Conservation (phyloP, 35 echinoderm and acorn worm species). For the Patiria miniata region DNA sequence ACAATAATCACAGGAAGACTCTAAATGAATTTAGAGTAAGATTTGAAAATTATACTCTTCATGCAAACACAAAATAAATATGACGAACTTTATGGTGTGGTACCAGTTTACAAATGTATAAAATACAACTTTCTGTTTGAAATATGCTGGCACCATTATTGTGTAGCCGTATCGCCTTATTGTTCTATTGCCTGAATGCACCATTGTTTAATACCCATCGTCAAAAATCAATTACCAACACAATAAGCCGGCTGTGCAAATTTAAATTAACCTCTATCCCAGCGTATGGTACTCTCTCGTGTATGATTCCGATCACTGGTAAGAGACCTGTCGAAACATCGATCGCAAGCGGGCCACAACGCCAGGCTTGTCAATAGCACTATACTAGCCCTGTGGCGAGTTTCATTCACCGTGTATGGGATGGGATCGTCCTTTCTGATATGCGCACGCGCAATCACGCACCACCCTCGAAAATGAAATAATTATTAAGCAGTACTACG, state of each 20-base stretch:
- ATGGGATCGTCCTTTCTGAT: not conserved
- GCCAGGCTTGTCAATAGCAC: not conserved
- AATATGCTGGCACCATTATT: no score
- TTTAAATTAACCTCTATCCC: conserved; percentile 9
- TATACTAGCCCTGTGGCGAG: not conserved
- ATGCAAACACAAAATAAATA: no score
- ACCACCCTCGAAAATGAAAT: conserved; percentile 6
- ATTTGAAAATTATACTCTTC: no score
- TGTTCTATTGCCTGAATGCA: no score
- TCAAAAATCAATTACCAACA: conserved; percentile 20
- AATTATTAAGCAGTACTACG: not conserved
- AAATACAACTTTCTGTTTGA: no score
- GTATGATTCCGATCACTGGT: conserved; percentile 1
- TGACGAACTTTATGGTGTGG: no score
- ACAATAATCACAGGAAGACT: no score
- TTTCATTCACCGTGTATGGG: conserved; percentile 5
- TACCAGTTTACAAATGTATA: no score
- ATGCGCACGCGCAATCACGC: not conserved
- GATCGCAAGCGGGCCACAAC: not conserved
- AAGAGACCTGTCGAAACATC: not conserved
- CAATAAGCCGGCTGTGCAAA: not conserved
- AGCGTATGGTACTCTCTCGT: not conserved
- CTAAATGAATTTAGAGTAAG: no score
- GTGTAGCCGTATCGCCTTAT: no score
- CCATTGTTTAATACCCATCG: not conserved